Evolutionary conservation across 2,888 invertebrate genomes (phyloP), one percentile per base, ranked within the genome.

Genomic region (Parapristionchus giblindavisi): DNA sequence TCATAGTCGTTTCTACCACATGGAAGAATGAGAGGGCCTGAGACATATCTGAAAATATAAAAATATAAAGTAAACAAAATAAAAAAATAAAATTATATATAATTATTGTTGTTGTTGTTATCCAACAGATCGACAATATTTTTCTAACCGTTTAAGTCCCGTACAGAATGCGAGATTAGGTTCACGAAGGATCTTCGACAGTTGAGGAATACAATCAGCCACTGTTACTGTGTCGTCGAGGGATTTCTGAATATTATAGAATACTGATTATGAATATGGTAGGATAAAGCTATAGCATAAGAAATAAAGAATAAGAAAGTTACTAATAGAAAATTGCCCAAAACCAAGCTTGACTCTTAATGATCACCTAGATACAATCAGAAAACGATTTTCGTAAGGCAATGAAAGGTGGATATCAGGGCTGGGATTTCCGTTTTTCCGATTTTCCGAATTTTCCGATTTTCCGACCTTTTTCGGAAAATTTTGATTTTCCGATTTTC

Each of bases 1-100:
- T 74, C 63, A 52, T 36, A 52, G 8, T 74, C 74, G 8, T 24
- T 24, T n/a, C 24, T 24, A 3, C 60, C 36, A 27, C 61, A 61
- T 3, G 74, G 74, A 56, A 74, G 74, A 27, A 74, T 48, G 17
- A 74, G 40, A 3, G 74, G 61, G 11, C 74, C 74, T n/a, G 74
- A 74, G n/a, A 74, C 63, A 54, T 74, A 74, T 21, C 74, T 74
- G 38, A 17, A 24, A 4, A n/a, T n/a, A n/a, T n/a, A n/a, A n/a
- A n/a, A n/a, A n/a, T n/a, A n/a, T n/a, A n/a, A n/a, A n/a, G n/a
- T n/a, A n/a, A n/a, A n/a, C n/a, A n/a, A n/a, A n/a, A n/a, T n/a
- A n/a, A n/a, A n/a, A n/a, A n/a, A n/a, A n/a, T n/a, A n/a, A n/a
- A 29, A 8, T n/a, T 1, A 36, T 1, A 2, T 60, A 32, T 27